A percentile compares a stretch with the other conserved stretches of the same genome.
Evolutionary conservation across 2,113 vertebrate genomes (phyloP).

Genomic region (Gavialis gangeticus): DNA sequence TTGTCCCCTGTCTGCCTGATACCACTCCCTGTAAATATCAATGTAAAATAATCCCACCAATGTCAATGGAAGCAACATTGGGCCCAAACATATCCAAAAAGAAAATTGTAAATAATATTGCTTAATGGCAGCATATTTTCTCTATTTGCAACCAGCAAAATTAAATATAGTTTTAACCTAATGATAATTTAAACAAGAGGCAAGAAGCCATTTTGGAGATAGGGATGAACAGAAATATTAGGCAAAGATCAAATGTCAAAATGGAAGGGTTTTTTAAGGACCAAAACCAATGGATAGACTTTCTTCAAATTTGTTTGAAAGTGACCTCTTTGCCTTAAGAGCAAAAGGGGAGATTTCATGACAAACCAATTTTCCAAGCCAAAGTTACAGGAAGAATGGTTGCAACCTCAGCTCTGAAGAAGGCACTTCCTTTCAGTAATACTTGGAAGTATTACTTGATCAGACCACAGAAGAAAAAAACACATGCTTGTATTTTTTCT

Average conservation of each 20-base stretch:
- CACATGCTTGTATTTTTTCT: background rate
- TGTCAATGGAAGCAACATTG: background rate
- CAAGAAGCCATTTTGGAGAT: background rate
- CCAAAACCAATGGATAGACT: background rate
- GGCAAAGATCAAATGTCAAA: fast-evolving
- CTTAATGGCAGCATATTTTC: background rate
- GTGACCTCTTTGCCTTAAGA: background rate
- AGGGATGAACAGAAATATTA: background rate
- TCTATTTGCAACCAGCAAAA: background rate
- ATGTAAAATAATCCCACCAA: background rate
- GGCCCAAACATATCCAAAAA: background rate
- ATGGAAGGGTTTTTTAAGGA: background rate
- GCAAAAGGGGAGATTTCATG: background rate
- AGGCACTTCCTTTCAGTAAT: background rate
- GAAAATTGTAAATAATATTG: background rate
- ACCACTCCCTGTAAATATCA: background rate
- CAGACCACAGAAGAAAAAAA: background rate
- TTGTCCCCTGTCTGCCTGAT: background rate
- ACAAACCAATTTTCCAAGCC: background rate
- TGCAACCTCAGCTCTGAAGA: background rate
- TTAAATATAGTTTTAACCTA: background rate
- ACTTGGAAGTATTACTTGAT: background rate
- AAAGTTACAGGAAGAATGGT: background rate
- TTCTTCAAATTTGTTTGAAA: background rate
- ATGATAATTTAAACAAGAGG: background rate